Percentiles rank a stretch among this genome's conserved stretches.
Conservation (phyloP, 2,797 vertebrate species). For the Phoebastria nigripes region DNA sequence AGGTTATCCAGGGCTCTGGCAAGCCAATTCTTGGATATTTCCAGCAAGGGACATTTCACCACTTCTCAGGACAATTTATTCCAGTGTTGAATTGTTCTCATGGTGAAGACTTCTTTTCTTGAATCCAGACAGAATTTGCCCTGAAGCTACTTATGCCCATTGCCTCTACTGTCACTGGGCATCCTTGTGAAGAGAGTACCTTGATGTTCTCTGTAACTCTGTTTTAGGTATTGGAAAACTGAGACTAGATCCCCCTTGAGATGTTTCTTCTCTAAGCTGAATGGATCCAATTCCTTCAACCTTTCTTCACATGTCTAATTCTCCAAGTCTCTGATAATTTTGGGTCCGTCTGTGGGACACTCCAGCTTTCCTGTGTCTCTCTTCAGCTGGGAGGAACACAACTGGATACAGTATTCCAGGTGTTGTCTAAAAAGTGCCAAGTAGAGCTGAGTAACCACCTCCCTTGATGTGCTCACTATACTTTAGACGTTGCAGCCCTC, state of each 20-base stretch:
- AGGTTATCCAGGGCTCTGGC: background rate
- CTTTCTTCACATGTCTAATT: background rate
- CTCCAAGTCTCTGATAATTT: background rate
- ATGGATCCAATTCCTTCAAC: background rate
- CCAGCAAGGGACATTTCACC: background rate
- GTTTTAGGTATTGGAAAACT: background rate
- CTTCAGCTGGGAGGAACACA: background rate
- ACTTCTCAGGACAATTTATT: background rate
- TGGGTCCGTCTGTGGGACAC: no score
- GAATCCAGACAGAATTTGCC: background rate
- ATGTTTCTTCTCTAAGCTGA: background rate
- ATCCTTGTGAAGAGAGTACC: background rate
- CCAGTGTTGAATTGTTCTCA: background rate
- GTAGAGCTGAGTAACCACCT: background rate
- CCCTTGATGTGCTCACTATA: background rate
- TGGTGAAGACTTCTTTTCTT: background rate
- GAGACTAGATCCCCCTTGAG: background rate
- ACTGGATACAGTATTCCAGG: background rate
- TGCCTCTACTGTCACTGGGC: background rate
- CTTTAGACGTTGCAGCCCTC: rapidly evolving
- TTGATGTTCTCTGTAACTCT: background rate
- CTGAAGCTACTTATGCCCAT: background rate
- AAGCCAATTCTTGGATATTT: background rate
- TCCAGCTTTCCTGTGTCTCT: background rate
- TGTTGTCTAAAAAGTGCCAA: background rate